phyloP scores from a whole-genome alignment of 2,888 invertebrate species.

The Pomacea canaliculata region DNA sequence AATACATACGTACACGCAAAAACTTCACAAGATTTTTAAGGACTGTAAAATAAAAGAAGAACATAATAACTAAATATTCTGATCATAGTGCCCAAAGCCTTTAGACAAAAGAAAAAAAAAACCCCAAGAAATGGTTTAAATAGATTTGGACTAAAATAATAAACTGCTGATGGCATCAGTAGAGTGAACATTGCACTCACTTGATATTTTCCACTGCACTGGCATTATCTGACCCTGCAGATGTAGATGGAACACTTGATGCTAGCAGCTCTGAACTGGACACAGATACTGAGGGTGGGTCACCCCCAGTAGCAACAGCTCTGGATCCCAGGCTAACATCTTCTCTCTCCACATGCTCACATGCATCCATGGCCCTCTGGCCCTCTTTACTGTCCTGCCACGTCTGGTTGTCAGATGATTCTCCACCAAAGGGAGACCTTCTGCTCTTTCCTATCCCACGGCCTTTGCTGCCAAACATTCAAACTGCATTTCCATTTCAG shows the following conservation, averaged over 20 bases:
- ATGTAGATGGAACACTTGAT: background rate
- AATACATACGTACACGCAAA: too few species aligned
- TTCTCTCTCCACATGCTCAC: slow-evolving; percentile 20
- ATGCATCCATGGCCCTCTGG: slow-evolving; percentile 26
- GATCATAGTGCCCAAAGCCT: too few species aligned
- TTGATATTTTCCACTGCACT: background rate
- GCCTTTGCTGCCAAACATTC: slow-evolving; percentile 5
- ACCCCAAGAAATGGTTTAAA: too few species aligned
- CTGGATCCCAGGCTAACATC: slow-evolving; percentile 13
- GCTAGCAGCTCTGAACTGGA: background rate
- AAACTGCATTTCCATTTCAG: too few species aligned
- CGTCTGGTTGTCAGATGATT: slow-evolving; percentile 23
- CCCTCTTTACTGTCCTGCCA: slow-evolving; percentile 13
- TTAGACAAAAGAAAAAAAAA: too few species aligned
- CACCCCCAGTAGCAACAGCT: background rate
- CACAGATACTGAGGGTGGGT: background rate
- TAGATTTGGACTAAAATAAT: too few species aligned
- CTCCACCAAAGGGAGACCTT: slow-evolving; percentile 16
- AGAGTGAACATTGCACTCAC: background rate
- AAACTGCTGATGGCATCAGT: too few species aligned
- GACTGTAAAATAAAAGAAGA: too few species aligned
- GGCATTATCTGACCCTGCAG: slow-evolving; percentile 10
- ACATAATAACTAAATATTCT: too few species aligned
- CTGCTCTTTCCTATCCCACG: slow-evolving; percentile 28
- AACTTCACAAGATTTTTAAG: too few species aligned